Conservation (phyloP, 2,113 vertebrate genomes). For the Motacilla tschutschensis region DNA sequence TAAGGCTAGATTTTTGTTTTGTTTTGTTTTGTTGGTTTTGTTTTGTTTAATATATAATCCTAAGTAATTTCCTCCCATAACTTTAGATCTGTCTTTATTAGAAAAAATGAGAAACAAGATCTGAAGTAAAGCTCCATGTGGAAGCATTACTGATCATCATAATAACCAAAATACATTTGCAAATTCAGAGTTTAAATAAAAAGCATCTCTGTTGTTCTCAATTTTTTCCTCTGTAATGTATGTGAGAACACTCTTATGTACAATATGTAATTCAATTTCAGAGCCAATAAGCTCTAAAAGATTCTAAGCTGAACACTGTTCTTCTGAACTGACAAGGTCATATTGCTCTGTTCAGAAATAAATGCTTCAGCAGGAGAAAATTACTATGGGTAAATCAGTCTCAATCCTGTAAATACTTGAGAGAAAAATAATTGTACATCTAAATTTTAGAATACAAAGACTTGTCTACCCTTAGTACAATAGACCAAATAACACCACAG, state of each 20-base stretch:
- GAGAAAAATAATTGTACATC: background rate
- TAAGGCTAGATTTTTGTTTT: background rate
- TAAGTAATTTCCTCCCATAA: background rate
- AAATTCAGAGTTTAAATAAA: background rate
- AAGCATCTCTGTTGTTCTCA: background rate
- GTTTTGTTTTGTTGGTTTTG: background rate
- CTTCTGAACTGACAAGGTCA: background rate
- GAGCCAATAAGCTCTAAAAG: background rate
- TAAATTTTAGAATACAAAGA: background rate
- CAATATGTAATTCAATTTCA: conserved; percentile 1
- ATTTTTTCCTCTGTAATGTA: background rate
- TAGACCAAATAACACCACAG: background rate
- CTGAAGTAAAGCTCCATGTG: background rate
- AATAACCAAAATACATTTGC: background rate
- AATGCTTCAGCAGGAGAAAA: conserved; percentile 9
- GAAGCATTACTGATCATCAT: background rate
- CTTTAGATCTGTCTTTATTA: background rate
- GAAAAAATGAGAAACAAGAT: background rate
- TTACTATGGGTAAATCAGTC: background rate
- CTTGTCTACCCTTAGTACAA: background rate
- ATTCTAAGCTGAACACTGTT: background rate
- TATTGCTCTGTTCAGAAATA: background rate
- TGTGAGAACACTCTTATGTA: background rate
- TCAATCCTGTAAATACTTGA: background rate
- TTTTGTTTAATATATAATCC: background rate